phyloP scores from a whole-genome alignment of 1,140 invertebrate species.

The Pygmarrhopalites habei region DNA sequence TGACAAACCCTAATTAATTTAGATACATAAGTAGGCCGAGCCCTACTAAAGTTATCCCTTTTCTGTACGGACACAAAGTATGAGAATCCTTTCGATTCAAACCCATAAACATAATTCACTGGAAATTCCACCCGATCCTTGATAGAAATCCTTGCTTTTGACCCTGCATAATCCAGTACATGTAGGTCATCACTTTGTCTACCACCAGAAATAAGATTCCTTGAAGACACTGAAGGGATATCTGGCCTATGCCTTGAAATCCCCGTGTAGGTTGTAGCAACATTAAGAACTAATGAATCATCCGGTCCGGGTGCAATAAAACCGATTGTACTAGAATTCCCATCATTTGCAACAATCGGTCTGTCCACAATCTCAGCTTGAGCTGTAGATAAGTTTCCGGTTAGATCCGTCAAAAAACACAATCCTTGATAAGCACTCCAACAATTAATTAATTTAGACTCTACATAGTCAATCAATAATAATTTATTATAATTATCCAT shows the following conservation, averaged over 20 bases:
- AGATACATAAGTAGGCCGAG: not conserved
- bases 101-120: conserved; percentile 4
- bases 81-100: not conserved
- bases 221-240: not conserved
- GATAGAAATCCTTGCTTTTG: not conserved
- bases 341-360: conserved; percentile 3
- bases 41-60: too few relatives aligned
- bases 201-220: too few relatives aligned
- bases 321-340: not conserved
- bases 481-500: conserved; percentile 5
- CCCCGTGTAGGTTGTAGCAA: not conserved
- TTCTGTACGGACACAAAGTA: conserved; percentile 7
- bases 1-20: conserved; percentile 12
- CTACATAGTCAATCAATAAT: conserved; percentile 5
- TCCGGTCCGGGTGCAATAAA: conserved; percentile 5
- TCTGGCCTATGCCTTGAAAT: not conserved
- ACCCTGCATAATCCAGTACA: not conserved
- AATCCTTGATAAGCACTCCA: conserved; percentile 8
- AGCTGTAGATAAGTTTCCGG: not conserved
- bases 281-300: not conserved
- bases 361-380: not conserved
- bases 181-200: not conserved
- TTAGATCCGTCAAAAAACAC: not conserved
- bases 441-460: not conserved
- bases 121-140: not conserved